Base-by-base conservation (phyloP, 2,113 vertebrate genomes). In the Gavia stellata region DNA sequence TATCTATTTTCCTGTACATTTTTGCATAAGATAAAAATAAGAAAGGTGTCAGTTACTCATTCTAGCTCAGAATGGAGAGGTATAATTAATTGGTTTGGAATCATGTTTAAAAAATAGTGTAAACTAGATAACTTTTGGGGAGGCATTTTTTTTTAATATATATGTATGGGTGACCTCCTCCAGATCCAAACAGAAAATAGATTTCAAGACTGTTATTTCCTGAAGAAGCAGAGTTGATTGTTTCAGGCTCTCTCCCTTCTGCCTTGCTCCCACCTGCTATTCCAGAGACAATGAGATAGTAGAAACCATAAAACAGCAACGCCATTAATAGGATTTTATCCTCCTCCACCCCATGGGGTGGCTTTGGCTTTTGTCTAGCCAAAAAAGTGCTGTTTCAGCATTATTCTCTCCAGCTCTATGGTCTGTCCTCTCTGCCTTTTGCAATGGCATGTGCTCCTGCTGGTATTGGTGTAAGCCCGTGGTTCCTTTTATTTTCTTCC, bases 341-440 rank as follows among this genome's bases (percentile, higher is more conserved):
- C 8, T 38, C 7, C n/a, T n/a, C 12, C 4, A 33, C 0, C 1
- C 58, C 14, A 45, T 18, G 9, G 14, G 5, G 9, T n/a, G 44
- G 14, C 31, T 90, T 67, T 58, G 24, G 19, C 9, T 56, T 71
- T 63, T 45, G 7, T 33, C 12, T 45, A 47, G 17, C 13, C 26
- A 45, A 58, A 42, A 33, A 52, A 24, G 2, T 14, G 7, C 33
- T 88, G 11, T 21, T 28, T 55, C 23, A 36, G 42, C 14, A 31
- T 47, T 66, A 59, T 40, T 91, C 9, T 36, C 31, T 52, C 31
- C 56, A 58, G 14, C 5, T 21, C 10, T 21, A 3, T 34, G 7
- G 17, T 62, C 50, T 40, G 7, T 90, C 45, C 31, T 25, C 5
- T 53, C 24, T 23, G 8, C 21, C 44, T 68, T 74, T 80, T 59